Evolutionary conservation across 2,113 vertebrate species (phyloP), one percentile per base, ranked within the genome.

Genomic region (Ariopsis seemanni): DNA sequence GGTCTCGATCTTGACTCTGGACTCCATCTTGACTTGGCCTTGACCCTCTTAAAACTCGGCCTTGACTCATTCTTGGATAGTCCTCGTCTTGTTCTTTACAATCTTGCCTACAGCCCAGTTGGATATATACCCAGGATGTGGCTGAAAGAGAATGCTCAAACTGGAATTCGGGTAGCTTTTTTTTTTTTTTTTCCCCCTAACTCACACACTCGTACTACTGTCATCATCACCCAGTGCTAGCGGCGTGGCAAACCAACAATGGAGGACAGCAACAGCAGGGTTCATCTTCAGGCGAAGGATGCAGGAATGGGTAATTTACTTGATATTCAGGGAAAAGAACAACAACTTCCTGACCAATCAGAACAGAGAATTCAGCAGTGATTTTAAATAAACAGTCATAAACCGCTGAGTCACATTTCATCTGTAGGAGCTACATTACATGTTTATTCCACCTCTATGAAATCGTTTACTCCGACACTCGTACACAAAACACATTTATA

Each of bases 401-500:
- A 75, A 22, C 72, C 17, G 2, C 69, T 5, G 42, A 10, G 5
- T 77, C 9, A 77, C 20, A 10, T 79, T 6, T 80, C 55, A 80
- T 25, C 53, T 34, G 27, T 34, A 42, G 55, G 78, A 42, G 8
- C 55, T 34, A 34, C 78, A 60, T 11, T 10, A 34, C 53, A 1
- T 27, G 2, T 84, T 84, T 34, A 57, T 71, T 57, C 55, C 12
- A 17, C 7, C 27, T 55, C 48, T 34, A 3, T n/a, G n/a, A 52
- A 55, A 27, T 52, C 58, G 10, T 50, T 34, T 62, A 50, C 79
- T 62, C 22, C 52, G 57, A 63, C 72, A 52, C 15, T 53, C 42
- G 1, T 22, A 86, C 52, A 72, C 67, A 80, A 71, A 84, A 30
- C 55, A 55, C 80, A 89, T 84, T 87, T 34, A 11, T 90, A 89